phyloP scores from a whole-genome alignment of 2,888 invertebrate genomes.

The Orchesellides sinensis region DNA sequence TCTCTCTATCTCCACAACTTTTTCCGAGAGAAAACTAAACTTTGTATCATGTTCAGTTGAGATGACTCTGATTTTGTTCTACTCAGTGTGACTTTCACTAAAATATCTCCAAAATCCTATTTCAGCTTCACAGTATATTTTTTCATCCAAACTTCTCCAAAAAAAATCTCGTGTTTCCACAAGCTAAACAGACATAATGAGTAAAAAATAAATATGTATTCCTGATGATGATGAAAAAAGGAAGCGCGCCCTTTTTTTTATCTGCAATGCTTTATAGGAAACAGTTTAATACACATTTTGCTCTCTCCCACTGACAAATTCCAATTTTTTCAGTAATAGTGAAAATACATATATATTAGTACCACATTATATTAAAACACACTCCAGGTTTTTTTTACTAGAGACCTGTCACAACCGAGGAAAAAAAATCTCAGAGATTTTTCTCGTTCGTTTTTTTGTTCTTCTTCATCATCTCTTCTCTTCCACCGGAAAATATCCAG shows the following conservation, averaged over 20 bases:
- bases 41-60: no score
- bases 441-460: background rate
- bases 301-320: background rate
- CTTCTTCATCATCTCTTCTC: background rate
- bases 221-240: background rate
- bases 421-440: background rate
- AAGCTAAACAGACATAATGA: conserved; percentile 17
- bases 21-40: no score
- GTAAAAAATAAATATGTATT: background rate
- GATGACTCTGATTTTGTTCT: no score
- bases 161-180: conserved; percentile 1
- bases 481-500: no score
- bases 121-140: no score
- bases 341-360: background rate
- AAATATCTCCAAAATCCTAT: background rate
- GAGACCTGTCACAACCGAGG: background rate
- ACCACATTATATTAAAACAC: background rate
- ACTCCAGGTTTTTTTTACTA: no score
- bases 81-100: no score
- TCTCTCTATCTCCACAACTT: background rate
- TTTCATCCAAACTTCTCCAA: conserved; percentile 1
- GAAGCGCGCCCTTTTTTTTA: no score
- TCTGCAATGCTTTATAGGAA: no score
- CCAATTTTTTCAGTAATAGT: background rate
- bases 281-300: background rate